Base-by-base conservation (phyloP, 53 echinoderm and acorn worm genomes). In the Zoroaster sp. region DNA sequence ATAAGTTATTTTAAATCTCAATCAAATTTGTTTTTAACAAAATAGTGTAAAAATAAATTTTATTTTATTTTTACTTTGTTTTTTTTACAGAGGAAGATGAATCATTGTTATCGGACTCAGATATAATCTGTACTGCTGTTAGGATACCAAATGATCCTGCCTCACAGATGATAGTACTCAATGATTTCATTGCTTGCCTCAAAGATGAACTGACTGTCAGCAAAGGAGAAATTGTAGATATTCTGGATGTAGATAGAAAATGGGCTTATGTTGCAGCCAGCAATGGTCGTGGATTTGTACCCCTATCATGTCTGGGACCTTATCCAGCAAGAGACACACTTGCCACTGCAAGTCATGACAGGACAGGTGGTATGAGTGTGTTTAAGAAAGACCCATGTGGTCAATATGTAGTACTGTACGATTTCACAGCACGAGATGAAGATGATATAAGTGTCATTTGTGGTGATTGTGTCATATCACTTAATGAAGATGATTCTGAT, bases 401-500 rank as follows among this genome's bases (percentile, higher is more conserved):
- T 8, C 88, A 35, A 20, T 88, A 88, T 33, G 88, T 88, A 14
- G 88, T 77, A 10, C 49, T 88, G 37, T 88, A 76, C 21, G 77
- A 77, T 65, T 88, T 88, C 46, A 78, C 46, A 0, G 88, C 88
- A 0, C 65, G 43, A 13, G 88, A 88, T 63, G 88, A 88, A 44
- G 76, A 88, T 35, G 88, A 88, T 66, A 12, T 77, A 13, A 42
- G 40, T 35, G 78, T 88, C 1, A 66, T 44, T 3, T 25, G 44
- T 5, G 88, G 88, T 0, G 88, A 88, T 21, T 78, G 76, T 20
- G 69, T 88, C 4, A 12, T 63, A 4, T 65, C 67, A 0, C 23
- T 78, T 1, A 88, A 88, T 41, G 68, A 77, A 41, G 88, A 88
- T 0, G 88, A 88, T 36, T 78, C 75, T 20, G 88, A 88, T 2